Evolutionary conservation across 2,888 invertebrate genomes (phyloP).

Genomic region (Phytoseiulus persimilis): DNA sequence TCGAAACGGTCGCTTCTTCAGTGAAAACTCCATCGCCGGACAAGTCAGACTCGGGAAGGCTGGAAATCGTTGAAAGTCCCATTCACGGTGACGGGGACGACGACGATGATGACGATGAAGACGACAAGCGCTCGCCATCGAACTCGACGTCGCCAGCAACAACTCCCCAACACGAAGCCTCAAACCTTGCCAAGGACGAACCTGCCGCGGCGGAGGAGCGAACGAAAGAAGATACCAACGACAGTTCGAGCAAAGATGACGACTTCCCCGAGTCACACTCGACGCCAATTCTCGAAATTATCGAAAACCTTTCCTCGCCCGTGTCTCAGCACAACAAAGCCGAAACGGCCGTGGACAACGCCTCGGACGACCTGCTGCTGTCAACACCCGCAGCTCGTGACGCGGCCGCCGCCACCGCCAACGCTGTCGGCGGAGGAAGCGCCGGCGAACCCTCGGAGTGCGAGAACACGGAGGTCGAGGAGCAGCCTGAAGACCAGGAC

Average conservation of each 20-base stretch:
- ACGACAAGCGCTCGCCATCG: background rate
- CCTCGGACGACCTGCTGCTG: background rate
- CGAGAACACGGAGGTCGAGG: constrained; percentile 38
- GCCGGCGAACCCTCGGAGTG: constrained; percentile 28
- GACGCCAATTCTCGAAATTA: constrained; percentile 37
- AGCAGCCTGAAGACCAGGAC: constrained; percentile 35
- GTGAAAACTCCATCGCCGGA: constrained; percentile 31
- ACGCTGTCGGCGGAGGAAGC: too few relatives aligned
- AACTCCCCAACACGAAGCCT: background rate
- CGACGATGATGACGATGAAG: constrained; percentile 13
- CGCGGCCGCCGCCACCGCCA: background rate
- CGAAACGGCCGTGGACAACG: background rate
- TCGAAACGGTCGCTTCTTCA: background rate
- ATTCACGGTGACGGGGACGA: constrained; percentile 27
- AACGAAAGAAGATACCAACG: constrained; percentile 32
- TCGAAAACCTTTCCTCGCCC: constrained; percentile 33
- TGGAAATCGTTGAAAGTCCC: constrained; percentile 24
- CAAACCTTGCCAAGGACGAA: background rate
- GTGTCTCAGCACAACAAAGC: background rate
- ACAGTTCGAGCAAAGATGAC: constrained; percentile 30
- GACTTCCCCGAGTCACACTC: constrained; percentile 30
- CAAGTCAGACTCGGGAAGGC: constrained; percentile 35
- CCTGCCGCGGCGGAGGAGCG: constrained; percentile 38
- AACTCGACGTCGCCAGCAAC: constrained; percentile 6
- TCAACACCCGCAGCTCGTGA: background rate